Conservation (phyloP, 2,113 vertebrate species). For the Todiramphus chloris region DNA sequence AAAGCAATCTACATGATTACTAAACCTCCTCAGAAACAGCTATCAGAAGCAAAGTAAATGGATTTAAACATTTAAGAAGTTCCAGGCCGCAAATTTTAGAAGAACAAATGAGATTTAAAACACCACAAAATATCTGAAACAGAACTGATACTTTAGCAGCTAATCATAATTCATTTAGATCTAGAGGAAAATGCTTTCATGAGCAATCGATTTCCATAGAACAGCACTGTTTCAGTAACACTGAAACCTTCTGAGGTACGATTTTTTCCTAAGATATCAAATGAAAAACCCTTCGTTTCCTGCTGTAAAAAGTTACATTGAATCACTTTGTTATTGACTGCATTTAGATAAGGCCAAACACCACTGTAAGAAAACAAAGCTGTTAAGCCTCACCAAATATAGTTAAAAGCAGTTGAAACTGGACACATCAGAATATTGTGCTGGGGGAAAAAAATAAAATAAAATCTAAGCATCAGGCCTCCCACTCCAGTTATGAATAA, state of each 20-base stretch:
- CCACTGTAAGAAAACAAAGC: neutral
- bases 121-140: neutral
- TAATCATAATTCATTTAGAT: neutral
- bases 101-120: neutral
- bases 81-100: neutral
- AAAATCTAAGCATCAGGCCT: neutral
- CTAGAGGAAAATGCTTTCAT: neutral
- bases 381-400: neutral
- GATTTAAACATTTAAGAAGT: neutral
- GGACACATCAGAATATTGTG: neutral
- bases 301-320: neutral
- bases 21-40: neutral
- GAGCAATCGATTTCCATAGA: neutral
- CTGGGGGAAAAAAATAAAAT: neutral
- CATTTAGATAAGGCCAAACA: neutral
- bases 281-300: neutral
- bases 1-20: neutral
- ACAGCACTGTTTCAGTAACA: neutral
- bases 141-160: neutral
- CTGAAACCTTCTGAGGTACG: neutral
- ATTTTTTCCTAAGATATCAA: neutral
- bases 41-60: neutral
- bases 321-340: neutral
- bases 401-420: neutral
- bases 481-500: neutral